Conservation (phyloP, 2,113 vertebrate genomes). For the Cynopterus brachyotis region DNA sequence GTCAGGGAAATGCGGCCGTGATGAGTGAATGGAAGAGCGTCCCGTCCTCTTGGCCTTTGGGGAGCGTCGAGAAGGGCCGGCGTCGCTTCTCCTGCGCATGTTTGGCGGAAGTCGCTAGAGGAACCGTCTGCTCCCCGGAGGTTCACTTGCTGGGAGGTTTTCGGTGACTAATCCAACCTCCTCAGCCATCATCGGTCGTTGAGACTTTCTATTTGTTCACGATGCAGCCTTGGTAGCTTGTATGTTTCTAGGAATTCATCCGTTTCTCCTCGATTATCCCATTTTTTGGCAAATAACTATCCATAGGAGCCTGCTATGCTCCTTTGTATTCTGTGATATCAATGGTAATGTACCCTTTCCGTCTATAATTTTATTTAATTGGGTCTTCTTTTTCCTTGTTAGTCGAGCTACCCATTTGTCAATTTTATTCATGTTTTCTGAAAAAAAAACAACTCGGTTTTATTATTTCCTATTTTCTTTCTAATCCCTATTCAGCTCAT, state of each 20-base stretch:
- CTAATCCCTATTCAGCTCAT: neutral
- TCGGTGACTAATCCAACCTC: neutral
- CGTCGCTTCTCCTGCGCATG: neutral
- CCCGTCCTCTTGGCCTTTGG: neutral
- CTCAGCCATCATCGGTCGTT: neutral
- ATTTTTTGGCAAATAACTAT: neutral
- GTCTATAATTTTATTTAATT: neutral
- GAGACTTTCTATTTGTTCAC: neutral
- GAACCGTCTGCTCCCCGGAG: neutral
- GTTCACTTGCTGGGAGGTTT: neutral
- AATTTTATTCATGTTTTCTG: neutral
- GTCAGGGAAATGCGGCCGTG: neutral
- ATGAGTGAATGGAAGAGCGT: neutral
- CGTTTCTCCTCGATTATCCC: neutral
- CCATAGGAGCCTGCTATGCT: too few species aligned
- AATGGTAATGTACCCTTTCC: neutral
- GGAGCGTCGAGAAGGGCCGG: neutral
- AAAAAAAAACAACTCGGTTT: neutral
- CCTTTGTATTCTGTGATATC: neutral
- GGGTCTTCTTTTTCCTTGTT: neutral
- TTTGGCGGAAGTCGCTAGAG: neutral
- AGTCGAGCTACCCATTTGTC: neutral
- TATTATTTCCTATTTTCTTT: neutral
- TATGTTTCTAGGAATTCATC: neutral
- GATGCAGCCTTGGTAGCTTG: neutral